Evolutionary conservation across 2,888 invertebrate species (phyloP), one percentile per base, ranked within the genome.

Genomic region (Branchellion lobata): DNA sequence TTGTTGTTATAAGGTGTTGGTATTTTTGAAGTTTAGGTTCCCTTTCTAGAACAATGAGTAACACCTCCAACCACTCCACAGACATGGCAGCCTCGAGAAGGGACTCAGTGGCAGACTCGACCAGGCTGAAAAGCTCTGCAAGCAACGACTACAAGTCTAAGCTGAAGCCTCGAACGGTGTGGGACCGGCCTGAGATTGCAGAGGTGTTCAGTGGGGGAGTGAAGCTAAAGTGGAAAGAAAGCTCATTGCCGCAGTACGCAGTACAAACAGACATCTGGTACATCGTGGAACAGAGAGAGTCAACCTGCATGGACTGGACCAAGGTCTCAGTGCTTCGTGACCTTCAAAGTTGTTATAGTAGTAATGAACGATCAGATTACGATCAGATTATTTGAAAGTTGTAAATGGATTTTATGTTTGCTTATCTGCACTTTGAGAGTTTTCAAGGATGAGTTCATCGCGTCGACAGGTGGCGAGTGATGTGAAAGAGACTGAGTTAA

Each of bases 201-300:
- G 92, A 94, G 77, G 95, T 96, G 93, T 92, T 94, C 11, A 95
- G 95, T 85, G 91, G 94, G 11, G 91, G 92, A 80, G 90, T 96
- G 81, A 94, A 94, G 0, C 89, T 98, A 11, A 93, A 94, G 0
- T 98, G 98, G 98, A 93, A 92, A 84, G 96, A 97, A 0, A 95
- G 95, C 24, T 92, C 96, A 68, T 93, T 96, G 1, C 91, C 93
- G 81, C 93, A 92, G 33, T 86, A 86, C 79, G 93, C 96, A 0
- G 91, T 93, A 73, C 87, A 88, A 81, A 92, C 93, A 84, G 96
- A 96, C 0, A 94, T 96, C 18, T 80, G 77, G 80, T 98, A 98
- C 87, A 93, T 94, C 87, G 91, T 95, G 83, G 98, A 99, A 90
- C 94, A 95, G 92, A 69, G 83, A n/a, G 76, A 71, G 51, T 92